These are phyloP conservation scores for Excalfactoria chinensis DNA, from an alignment of 2,113 vertebrate species.

Conservation along the genomic window DNA sequence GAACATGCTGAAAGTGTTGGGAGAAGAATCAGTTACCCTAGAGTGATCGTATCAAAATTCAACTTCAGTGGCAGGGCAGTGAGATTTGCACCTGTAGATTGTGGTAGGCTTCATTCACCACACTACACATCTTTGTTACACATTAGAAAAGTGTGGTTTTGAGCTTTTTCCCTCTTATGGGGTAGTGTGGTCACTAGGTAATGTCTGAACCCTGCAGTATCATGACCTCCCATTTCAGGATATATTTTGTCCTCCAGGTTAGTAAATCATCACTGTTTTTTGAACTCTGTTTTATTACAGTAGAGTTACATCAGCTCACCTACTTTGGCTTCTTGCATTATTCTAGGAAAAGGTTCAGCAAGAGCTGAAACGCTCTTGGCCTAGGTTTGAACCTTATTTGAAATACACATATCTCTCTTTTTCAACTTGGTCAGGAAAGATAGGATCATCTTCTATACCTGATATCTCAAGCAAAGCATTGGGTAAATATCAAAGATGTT, in stretches of 20 bases:
- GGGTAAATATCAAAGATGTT: slow-evolving; percentile 62
- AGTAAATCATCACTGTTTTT: neutral
- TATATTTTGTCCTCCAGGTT: neutral
- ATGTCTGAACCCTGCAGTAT: neutral
- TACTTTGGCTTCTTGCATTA: neutral
- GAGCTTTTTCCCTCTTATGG: neutral
- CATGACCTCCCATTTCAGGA: neutral
- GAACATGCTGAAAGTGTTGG: neutral
- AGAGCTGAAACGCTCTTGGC: neutral
- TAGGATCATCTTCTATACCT: slow-evolving; percentile 61
- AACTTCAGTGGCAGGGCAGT: neutral
- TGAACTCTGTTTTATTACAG: slow-evolving; percentile 25
- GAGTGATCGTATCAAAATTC: neutral
- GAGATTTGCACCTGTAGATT: neutral
- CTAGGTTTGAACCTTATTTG: slow-evolving; percentile 43
- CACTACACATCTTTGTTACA: rapidly evolving
- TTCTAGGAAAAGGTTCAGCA: slow-evolving; percentile 10
- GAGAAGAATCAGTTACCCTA: neutral
- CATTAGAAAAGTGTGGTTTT: neutral
- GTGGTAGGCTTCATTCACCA: neutral
- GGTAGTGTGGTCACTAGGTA: neutral
- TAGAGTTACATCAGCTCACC: slow-evolving; percentile 42
- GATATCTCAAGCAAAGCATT: slow-evolving; percentile 58
- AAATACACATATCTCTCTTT: slow-evolving; percentile 45
- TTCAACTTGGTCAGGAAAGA: slow-evolving; percentile 43